These are phyloP conservation scores for Tenthredo distinguenda DNA, from an alignment of 2,888 invertebrate species.

Conservation along the genomic window DNA sequence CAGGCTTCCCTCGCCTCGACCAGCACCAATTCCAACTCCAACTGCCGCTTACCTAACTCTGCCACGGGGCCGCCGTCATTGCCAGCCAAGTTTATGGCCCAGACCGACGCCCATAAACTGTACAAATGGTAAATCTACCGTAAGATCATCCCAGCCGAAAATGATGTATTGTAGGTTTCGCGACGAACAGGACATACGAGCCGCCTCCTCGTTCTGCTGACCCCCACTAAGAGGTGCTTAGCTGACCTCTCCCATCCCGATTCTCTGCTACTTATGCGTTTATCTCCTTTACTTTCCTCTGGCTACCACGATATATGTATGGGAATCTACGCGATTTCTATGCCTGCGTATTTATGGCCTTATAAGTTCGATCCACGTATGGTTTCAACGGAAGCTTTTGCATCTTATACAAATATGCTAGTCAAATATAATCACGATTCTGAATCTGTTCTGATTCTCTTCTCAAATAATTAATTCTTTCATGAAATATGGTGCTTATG, in stretches of 20 bases:
- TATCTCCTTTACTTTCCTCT: neutral
- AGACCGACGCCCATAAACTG: constrained; percentile 78
- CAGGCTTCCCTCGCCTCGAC: constrained; percentile 35
- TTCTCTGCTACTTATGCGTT: constrained; percentile 10
- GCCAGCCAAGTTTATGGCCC: constrained; percentile 78
- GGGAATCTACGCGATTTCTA: neutral
- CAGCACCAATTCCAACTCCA: constrained; percentile 48
- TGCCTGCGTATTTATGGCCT: neutral
- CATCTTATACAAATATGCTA: neutral
- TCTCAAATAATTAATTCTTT: neutral
- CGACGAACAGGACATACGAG: constrained; percentile 59
- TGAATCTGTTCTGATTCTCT: neutral
- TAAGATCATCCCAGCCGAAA: constrained; percentile 78
- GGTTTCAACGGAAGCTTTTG: neutral
- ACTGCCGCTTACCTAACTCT: constrained; percentile 46
- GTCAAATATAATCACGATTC: neutral
- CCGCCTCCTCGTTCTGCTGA: constrained; percentile 61
- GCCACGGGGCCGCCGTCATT: constrained; percentile 73
- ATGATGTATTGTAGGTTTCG: constrained; percentile 76
- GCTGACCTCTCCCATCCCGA: constrained; percentile 22
- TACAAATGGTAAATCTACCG: constrained; percentile 78
- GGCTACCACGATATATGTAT: neutral
- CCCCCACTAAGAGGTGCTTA: constrained; percentile 54
- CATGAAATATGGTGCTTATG: neutral
- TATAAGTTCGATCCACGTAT: neutral